Conservation (phyloP, 2,797 vertebrate genomes). For the Taenioides sp. region DNA sequence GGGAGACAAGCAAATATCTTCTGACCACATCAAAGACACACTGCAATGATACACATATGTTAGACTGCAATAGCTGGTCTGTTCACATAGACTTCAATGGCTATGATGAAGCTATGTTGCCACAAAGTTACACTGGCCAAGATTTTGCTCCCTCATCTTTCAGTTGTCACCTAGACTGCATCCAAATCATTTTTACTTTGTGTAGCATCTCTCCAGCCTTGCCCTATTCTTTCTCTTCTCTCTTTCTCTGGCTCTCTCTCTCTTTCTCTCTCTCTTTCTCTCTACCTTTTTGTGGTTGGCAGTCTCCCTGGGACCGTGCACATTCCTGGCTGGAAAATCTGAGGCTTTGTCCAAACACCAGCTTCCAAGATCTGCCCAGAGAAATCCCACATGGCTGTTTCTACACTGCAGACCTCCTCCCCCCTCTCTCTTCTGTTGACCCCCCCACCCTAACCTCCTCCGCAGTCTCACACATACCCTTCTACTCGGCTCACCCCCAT, state of each 20-base stretch:
- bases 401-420: constrained; percentile 65
- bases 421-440: constrained; percentile 24
- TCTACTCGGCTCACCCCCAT: constrained; percentile 30
- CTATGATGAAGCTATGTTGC: constrained; percentile 34
- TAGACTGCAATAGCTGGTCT: neutral
- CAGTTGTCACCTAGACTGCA: constrained; percentile 53
- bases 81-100: neutral
- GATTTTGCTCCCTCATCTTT: constrained; percentile 52
- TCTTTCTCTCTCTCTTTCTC: constrained; percentile 22
- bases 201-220: constrained; percentile 41
- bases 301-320: constrained; percentile 81
- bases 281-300: constrained; percentile 72
- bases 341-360: constrained; percentile 85
- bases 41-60: constrained; percentile 2
- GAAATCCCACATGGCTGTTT: constrained; percentile 80
- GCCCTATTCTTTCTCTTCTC: constrained; percentile 24
- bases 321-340: constrained; percentile 85
- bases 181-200: constrained; percentile 51
- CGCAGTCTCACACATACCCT: constrained; percentile 30
- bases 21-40: constrained; percentile 31
- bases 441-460: constrained; percentile 39
- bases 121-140: constrained; percentile 29
- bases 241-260: constrained; percentile 30
- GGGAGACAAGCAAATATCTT: constrained; percentile 24
- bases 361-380: constrained; percentile 82